Evolutionary conservation across 2,113 vertebrate species (phyloP).

Genomic region (Sinocyclocheilus maitianheensis): DNA sequence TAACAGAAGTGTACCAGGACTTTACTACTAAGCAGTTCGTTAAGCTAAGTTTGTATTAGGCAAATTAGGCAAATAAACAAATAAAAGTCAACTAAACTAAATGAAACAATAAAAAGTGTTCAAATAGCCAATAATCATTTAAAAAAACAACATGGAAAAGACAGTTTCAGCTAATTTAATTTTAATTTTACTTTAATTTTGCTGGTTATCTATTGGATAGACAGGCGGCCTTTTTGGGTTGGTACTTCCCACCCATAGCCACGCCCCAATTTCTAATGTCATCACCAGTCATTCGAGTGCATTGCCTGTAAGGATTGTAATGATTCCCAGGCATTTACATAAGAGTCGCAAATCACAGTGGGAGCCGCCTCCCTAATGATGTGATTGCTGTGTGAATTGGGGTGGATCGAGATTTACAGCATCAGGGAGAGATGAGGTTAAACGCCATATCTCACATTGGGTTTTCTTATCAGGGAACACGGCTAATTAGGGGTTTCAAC

Average conservation of each 20-base stretch:
- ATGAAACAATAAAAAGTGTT: not conserved
- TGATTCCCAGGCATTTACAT: not conserved
- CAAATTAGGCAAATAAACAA: not conserved
- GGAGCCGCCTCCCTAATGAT: constrained; percentile 19
- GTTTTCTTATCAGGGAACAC: constrained; percentile 48
- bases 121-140: not conserved
- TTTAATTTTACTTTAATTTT: not conserved
- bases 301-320: not conserved
- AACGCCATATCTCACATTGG: constrained; percentile 37
- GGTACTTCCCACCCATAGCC: not conserved
- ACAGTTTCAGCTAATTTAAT: not conserved
- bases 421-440: constrained; percentile 28
- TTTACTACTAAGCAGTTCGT: not conserved
- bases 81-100: not conserved
- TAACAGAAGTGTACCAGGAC: not conserved
- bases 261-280: not conserved
- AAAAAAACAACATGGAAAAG: not conserved
- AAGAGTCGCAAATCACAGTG: no score
- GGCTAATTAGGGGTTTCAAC: constrained; percentile 50
- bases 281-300: not conserved
- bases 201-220: not conserved
- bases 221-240: not conserved
- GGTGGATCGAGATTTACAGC: constrained; percentile 2
- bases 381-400: not conserved
- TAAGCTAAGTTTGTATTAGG: not conserved